phyloP scores from a whole-genome alignment of 2,888 invertebrate species.

The Tetheella fluctuosa region DNA sequence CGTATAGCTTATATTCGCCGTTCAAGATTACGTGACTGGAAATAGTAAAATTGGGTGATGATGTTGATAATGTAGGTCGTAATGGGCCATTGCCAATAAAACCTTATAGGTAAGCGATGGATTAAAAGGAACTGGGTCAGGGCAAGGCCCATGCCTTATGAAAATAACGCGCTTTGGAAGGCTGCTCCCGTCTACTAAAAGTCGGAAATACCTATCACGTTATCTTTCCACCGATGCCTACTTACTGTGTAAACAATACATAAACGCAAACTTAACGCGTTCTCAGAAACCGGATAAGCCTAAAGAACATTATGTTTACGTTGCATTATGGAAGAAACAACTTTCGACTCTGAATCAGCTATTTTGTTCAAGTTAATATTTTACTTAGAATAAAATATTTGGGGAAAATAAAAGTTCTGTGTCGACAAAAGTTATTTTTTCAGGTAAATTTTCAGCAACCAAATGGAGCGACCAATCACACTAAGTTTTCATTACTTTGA shows the following conservation, averaged over 20 bases:
- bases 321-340: slow-evolving; percentile 15
- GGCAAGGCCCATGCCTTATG: slow-evolving; percentile 75
- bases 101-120: slow-evolving; percentile 84
- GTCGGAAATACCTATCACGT: slow-evolving; percentile 56
- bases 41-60: slow-evolving; percentile 84
- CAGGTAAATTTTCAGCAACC: slow-evolving; percentile 37
- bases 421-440: slow-evolving; percentile 27
- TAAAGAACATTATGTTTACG: slow-evolving; percentile 31
- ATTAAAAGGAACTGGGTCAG: slow-evolving; percentile 82
- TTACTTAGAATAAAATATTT: slow-evolving; percentile 1
- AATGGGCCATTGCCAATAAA: slow-evolving; percentile 83
- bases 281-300: slow-evolving; percentile 32
- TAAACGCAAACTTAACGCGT: slow-evolving; percentile 38
- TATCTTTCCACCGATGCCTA: slow-evolving; percentile 52
- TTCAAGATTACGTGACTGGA: slow-evolving; percentile 83
- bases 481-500: slow-evolving; percentile 57
- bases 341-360: slow-evolving; percentile 1
- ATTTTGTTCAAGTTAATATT: neutral
- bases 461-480: slow-evolving; percentile 52
- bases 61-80: slow-evolving; percentile 84
- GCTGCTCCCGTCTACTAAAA: slow-evolving; percentile 54
- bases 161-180: slow-evolving; percentile 62
- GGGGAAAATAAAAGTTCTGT: slow-evolving; percentile 20
- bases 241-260: slow-evolving; percentile 46
- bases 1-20: slow-evolving; percentile 79